Base-by-base conservation (phyloP, 2,888 invertebrate genomes). In the Lepidocyrtinus sp. region DNA sequence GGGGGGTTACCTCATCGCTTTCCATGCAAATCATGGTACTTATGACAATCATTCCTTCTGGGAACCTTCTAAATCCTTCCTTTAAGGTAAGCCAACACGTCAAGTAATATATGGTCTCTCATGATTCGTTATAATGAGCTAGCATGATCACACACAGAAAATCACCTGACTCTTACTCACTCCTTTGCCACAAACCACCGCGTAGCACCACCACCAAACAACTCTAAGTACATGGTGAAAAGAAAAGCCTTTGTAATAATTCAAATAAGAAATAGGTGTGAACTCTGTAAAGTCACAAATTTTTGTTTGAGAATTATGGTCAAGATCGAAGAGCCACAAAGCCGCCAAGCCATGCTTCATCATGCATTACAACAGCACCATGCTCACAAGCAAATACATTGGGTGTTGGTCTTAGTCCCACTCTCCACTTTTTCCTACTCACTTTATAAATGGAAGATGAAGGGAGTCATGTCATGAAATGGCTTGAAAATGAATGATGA, bases 211-310 rank as follows among this genome's bases (percentile, higher is more conserved):
- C 5, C 36, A 36, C 36, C 5, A 36, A 36, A 12, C n/a, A n/a
- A n/a, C n/a, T n/a, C n/a, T n/a, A n/a, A n/a, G n/a, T n/a, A n/a
- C n/a, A n/a, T n/a, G 12, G 36, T 5, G 36, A 36, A 36, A 36
- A 12, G 36, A 50, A 12, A 50, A 50, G 50, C n/a, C 17, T 50
- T 50, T 12, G n/a, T 50, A 50, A 50, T 50, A 50, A 50, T 50
- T 50, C 50, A 50, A 50, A 50, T 50, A 17, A 50, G 17, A 50
- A 50, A 50, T 50, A 50, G 12, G 24, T n/a, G 22, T 25, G 50
- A 68, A 68, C 68, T 50, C 22, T 68, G 25, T 50, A 68, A 46
- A 68, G 68, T 25, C 50, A 27, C 64, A 68, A 15, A 22, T 19
- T 45, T 27, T 1, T 36, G 17, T 55, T 3, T 12, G 50, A 12